Conservation (phyloP, 2,888 invertebrate species). For the Chironomus riparius region DNA sequence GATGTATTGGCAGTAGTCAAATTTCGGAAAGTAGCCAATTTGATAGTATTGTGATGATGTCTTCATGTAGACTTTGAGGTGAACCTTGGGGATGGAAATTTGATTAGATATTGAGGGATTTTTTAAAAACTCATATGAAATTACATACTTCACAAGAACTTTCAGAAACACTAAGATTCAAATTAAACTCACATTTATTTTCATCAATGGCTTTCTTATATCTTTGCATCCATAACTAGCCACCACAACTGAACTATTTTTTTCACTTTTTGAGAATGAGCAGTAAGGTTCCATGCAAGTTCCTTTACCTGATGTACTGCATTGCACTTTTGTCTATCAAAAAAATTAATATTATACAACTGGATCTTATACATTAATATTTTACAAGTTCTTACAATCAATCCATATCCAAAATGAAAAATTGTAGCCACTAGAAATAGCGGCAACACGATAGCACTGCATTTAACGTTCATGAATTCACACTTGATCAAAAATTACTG, state of each 20-base stretch:
- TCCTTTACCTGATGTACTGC: constrained; percentile 8
- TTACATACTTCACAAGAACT: background rate
- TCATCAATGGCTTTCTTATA: background rate
- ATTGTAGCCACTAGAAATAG: background rate
- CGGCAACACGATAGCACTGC: background rate
- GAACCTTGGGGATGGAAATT: background rate
- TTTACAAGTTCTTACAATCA: background rate
- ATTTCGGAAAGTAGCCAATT: constrained; percentile 15
- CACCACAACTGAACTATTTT: background rate
- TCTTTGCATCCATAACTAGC: constrained; percentile 20
- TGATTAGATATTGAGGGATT: background rate
- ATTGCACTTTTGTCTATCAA: constrained; percentile 19
- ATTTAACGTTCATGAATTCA: background rate
- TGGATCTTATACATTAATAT: background rate
- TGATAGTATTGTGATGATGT: constrained; percentile 10
- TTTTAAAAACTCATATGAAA: too few species aligned
- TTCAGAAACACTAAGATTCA: too few species aligned
- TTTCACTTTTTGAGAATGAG: background rate
- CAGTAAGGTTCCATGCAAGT: constrained; percentile 13
- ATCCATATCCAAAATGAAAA: background rate
- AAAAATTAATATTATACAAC: background rate
- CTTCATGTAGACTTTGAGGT: constrained; percentile 7
- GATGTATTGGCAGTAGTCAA: constrained; percentile 21
- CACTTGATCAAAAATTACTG: constrained; percentile 1
- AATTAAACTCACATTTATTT: constrained; percentile 2